Conservation (phyloP, 2,797 vertebrate species). For the Falco berigora region DNA sequence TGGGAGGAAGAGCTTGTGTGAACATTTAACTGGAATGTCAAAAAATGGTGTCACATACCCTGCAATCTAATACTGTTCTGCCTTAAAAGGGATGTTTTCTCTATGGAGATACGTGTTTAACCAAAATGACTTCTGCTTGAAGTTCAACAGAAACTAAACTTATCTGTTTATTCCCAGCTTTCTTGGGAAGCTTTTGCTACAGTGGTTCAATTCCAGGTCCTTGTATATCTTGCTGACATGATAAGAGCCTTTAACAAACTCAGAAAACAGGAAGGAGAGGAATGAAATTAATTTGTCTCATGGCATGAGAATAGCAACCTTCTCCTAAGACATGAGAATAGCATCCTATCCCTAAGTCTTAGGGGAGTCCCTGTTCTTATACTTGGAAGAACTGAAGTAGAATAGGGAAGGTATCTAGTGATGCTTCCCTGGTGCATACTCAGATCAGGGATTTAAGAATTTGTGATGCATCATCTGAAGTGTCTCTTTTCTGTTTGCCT, state of each 20-base stretch:
- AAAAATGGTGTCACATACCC: conserved; percentile 31
- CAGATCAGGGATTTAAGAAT: neutral
- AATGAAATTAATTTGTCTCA: neutral
- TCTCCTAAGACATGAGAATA: neutral
- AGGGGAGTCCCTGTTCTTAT: neutral
- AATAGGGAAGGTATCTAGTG: neutral
- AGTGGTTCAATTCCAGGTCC: neutral
- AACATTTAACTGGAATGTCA: conserved; percentile 5
- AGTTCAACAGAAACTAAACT: conserved; percentile 33
- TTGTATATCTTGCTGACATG: conserved; percentile 40
- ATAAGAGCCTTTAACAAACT: conserved; percentile 35
- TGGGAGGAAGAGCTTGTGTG: conserved; percentile 40
- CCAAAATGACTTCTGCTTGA: conserved; percentile 23
- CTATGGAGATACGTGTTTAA: conserved; percentile 34
- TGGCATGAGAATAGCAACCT: neutral
- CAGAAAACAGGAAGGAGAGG: neutral
- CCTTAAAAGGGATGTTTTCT: conserved; percentile 49
- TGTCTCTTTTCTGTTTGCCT: neutral
- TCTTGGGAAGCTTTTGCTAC: conserved; percentile 33
- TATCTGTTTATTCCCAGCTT: conserved; percentile 17
- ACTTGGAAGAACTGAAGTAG: neutral
- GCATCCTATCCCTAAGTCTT: neutral
- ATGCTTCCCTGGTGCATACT: neutral
- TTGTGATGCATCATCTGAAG: neutral
- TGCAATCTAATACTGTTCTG: conserved; percentile 31